Evolutionary conservation across 2,113 vertebrate species (phyloP).

Genomic region (Otolemur garnettii): DNA sequence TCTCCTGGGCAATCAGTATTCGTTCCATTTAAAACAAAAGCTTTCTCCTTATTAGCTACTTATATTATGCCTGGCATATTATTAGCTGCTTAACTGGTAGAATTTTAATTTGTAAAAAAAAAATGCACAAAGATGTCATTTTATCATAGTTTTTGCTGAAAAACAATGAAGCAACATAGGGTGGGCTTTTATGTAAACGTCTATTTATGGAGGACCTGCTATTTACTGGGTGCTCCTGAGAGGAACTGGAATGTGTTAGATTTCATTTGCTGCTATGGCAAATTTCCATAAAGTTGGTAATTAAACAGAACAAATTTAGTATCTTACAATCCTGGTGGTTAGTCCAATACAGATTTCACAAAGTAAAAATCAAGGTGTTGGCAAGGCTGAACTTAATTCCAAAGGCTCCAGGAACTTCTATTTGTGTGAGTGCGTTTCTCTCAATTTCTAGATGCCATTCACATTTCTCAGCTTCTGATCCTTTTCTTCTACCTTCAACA

Average conservation of each 20-base stretch:
- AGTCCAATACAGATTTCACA: background rate
- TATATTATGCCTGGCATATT: background rate
- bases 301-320: background rate
- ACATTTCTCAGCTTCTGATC: background rate
- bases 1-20: background rate
- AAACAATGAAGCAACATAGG: background rate
- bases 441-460: background rate
- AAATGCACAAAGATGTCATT: background rate
- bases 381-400: background rate
- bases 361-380: background rate
- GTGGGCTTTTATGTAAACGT: background rate
- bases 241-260: background rate
- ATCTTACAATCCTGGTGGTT: background rate
- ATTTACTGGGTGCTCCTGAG: background rate
- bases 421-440: background rate
- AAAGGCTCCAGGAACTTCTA: background rate
- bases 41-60: background rate
- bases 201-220: background rate
- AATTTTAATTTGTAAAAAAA: background rate
- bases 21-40: background rate
- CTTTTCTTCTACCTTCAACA: background rate
- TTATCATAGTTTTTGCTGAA: background rate
- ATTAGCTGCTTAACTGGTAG: background rate
- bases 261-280: background rate
- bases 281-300: background rate